A percentile compares a stretch with the other conserved stretches of the same genome.
phyloP scores from a whole-genome alignment of 1,140 invertebrate genomes.

The Solenopsis fugax region DNA sequence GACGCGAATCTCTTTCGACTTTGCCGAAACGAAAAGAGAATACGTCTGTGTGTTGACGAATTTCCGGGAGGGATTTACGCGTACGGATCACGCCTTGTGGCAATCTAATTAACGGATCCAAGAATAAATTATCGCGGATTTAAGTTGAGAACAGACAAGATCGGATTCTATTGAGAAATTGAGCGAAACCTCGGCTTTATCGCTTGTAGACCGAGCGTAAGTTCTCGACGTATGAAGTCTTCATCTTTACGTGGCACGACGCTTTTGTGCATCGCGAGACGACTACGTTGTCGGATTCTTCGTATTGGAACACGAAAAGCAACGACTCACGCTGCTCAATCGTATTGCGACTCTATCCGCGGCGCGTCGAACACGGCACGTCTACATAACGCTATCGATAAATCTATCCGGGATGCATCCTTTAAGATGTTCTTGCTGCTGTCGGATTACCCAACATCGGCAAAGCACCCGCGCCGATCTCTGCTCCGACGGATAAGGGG shows the following conservation, averaged over 20 bases:
- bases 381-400: slow-evolving; percentile 60
- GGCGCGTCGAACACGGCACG: slow-evolving; percentile 44
- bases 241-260: slow-evolving; percentile 31
- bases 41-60: background rate
- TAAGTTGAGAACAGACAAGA: background rate
- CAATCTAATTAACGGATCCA: background rate
- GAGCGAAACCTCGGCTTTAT: background rate
- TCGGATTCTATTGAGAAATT: slow-evolving; percentile 22
- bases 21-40: background rate
- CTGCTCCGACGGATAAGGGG: slow-evolving; percentile 34
- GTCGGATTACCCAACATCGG: slow-evolving; percentile 60
- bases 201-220: background rate
- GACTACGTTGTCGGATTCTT: slow-evolving; percentile 30
- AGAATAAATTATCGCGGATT: background rate
- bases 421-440: slow-evolving; percentile 59
- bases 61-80: background rate
- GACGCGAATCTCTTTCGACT: background rate
- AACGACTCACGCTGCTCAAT: slow-evolving; percentile 55
- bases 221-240: slow-evolving; percentile 19
- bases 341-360: slow-evolving; percentile 58
- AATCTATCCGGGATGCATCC: slow-evolving; percentile 61
- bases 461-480: slow-evolving; percentile 59
- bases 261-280: slow-evolving; percentile 37
- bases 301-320: slow-evolving; percentile 53
- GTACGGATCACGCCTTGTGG: background rate